Conservation (phyloP, 1,140 invertebrate species). For the Drosophila littoralis region DNA sequence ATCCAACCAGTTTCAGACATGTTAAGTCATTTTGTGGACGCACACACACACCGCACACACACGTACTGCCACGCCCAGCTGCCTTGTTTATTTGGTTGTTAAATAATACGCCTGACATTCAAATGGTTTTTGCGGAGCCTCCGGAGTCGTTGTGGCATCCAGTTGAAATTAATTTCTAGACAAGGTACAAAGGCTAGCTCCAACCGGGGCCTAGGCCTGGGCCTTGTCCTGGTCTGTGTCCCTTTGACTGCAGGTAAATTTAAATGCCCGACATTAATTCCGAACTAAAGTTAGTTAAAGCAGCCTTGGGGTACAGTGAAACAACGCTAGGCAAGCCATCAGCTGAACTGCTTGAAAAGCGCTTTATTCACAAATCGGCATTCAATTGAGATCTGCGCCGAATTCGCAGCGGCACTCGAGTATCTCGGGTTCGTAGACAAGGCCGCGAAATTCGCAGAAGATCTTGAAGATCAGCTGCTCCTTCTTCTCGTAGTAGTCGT, state of each 20-base stretch:
- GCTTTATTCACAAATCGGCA: background rate
- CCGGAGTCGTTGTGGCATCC: slow-evolving; percentile 45
- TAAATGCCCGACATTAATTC: slow-evolving; percentile 51
- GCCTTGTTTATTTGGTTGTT: slow-evolving; percentile 35
- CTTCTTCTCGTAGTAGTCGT: slow-evolving; percentile 58
- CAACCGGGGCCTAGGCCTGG: background rate
- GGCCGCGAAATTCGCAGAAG: slow-evolving; percentile 54
- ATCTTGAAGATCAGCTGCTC: slow-evolving; percentile 63
- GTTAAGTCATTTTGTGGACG: slow-evolving; percentile 70
- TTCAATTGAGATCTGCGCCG: background rate
- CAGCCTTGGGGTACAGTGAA: slow-evolving; percentile 17
- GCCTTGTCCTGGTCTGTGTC: background rate
- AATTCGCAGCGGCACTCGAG: slow-evolving; percentile 5
- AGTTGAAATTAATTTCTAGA: slow-evolving; percentile 71
- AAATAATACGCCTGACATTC: slow-evolving; percentile 64
- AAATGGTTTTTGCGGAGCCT: slow-evolving; percentile 41
- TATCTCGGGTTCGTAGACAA: slow-evolving; percentile 17
- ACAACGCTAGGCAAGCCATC: background rate
- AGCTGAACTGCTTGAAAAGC: background rate
- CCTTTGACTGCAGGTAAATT: background rate
- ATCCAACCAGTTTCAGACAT: slow-evolving; percentile 69
- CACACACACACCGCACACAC: slow-evolving; percentile 23
- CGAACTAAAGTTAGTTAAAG: slow-evolving; percentile 7
- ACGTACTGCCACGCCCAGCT: slow-evolving; percentile 8
- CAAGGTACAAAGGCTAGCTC: slow-evolving; percentile 25